A percentile compares a stretch with the other conserved stretches of the same genome.
Conservation (phyloP, 2,113 vertebrate species). For the Strix aluco region DNA sequence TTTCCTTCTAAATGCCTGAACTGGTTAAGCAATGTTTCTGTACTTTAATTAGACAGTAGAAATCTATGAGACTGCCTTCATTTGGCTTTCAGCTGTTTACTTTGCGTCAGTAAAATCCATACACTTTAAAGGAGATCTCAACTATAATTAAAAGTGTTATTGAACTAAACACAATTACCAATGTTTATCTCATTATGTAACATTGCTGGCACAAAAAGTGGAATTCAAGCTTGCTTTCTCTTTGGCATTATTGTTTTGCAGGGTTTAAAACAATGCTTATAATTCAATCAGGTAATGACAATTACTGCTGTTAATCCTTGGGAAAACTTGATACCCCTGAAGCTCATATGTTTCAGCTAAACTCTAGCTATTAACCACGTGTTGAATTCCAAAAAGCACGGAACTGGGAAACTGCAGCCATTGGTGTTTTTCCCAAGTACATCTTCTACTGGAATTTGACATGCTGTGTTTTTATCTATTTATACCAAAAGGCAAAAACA, state of each 20-base stretch:
- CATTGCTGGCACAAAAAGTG: background rate
- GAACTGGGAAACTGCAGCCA: background rate
- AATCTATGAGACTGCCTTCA: slow-evolving; percentile 48
- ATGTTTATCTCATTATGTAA: slow-evolving; percentile 64
- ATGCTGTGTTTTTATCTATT: background rate
- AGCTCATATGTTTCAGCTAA: background rate
- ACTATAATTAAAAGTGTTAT: slow-evolving; percentile 72
- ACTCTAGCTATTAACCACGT: background rate
- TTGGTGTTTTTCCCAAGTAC: background rate
- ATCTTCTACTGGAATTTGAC: background rate
- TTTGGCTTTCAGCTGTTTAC: slow-evolving; percentile 53
- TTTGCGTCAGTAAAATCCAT: slow-evolving; percentile 65
- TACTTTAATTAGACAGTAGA: slow-evolving; percentile 60
- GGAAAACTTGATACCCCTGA: background rate
- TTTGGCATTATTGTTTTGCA: slow-evolving; percentile 1
- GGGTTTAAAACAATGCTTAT: background rate
- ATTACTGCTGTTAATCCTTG: background rate
- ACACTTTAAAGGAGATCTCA: slow-evolving; percentile 55
- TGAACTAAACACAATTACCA: slow-evolving; percentile 67
- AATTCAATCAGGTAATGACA: background rate
- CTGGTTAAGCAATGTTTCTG: slow-evolving; percentile 18
- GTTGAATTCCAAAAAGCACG: background rate
- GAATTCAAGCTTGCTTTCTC: slow-evolving; percentile 26
- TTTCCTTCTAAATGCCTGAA: background rate
- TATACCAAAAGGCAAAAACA: background rate